Evolutionary conservation across 1,140 invertebrate genomes (phyloP), one percentile per base, ranked within the genome.

Genomic region (Aphelinus atriplicis): DNA sequence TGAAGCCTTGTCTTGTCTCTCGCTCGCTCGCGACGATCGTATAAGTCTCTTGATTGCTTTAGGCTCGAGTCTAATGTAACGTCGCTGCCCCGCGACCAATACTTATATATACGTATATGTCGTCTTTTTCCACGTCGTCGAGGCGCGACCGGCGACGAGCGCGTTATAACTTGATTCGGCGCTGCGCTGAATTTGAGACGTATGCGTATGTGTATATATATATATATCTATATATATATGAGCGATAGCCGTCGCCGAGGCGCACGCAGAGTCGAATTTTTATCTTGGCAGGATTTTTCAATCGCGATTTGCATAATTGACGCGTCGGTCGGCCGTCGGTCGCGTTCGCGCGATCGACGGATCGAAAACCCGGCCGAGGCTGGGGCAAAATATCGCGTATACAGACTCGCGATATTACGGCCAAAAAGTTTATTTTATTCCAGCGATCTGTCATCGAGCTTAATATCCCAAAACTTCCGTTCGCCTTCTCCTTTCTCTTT

Each of bases 31-130:
- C 69, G 69, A 78, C 57, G 63, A 75, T 71, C 65, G 56, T 75
- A 72, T 70, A 53, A 71, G 77, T 73, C 73, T 68, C 77, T 78
- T 73, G 73, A 75, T 78, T 75, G 66, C 77, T 70, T 75, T 65
- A 73, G 71, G 73, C 58, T 69, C 65, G 70, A 6, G 51, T 71
- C 73, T 75, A 75, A 69, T 74, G 66, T 70, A 71, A 58, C 69
- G 58, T 47, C 57, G 43, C 63, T 75, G 63, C 56, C 48, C 70
- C 45, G 53, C 61, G 45, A 6, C 7, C 42, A 62, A 62, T 62
- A 62, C 53, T 26, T 26, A 26, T 26, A 26, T 26, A 26, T 26
- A 26, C 26, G 26, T 26, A 26, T 60, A 70, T 6, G 47, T 58
- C 48, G 43, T 45, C 47, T 70, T 70, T 70, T 65, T 55, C 42